Evolutionary conservation across 2,113 vertebrate genomes (phyloP), one percentile per base, ranked within the genome.

Genomic region (Lepisosteus osseus): DNA sequence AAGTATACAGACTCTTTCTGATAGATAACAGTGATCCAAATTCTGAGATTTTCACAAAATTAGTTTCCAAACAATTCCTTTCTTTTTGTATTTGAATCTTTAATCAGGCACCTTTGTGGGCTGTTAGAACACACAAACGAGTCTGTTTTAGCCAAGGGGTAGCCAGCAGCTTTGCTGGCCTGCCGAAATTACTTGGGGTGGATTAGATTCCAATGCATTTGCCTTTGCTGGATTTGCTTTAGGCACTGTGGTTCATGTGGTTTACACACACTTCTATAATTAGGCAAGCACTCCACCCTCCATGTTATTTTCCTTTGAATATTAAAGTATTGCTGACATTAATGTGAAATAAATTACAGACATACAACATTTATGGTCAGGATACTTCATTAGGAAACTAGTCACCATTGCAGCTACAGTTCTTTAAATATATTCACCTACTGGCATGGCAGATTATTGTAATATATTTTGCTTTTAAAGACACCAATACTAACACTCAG

Each of bases 231-330:
- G 66, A 66, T 67, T 54, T 72, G 80, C 61, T 72, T 80, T 74
- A 76, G 71, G 69, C 61, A 74, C 69, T 74, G 77, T 67, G 78
- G 84, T 77, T 74, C 69, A 6, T 66, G 81, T 54, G 85, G 80
- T 81, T 86, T 82, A 76, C 76, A 85, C 78, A 83, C 80, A 80
- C 80, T 78, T 82, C 82, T 86, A 77, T 85, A 86, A 83, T 87
- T 83, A 88, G 72, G 61, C 61, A 2, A 45, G 72, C n/a, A 11
- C 82, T 85, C 82, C 83, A 83, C 83, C 83, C 80, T 80, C 61
- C 61, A 79, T 72, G 69, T 69, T 76, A 74, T 80, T 82, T 84
- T 82, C 74, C 76, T 84, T 71, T 55, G 69, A 62, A 77, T 82
- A 81, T 84, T 83, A 84, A 83, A 83, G 76, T 76, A 80, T 84